Evolutionary conservation across 1,140 invertebrate genomes (phyloP), one percentile per base, ranked within the genome.

Genomic region (Achroia grisella): DNA sequence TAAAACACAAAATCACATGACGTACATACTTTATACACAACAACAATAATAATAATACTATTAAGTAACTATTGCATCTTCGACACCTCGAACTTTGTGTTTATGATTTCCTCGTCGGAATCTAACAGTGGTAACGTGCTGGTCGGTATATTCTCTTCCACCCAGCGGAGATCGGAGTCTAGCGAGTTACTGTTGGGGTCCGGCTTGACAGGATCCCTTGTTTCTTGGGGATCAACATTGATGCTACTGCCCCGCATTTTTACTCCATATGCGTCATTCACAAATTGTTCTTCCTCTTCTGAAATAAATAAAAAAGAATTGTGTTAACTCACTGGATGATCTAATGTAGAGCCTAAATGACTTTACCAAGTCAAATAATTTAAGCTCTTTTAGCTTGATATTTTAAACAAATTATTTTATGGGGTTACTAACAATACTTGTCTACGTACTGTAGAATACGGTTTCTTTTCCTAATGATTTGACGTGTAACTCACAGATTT

Each of bases 91-190:
- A 96, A 96, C 80, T 93, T 93, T 3, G 94, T 94, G 58, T 91
- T 95, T 71, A 95, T 91, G 14, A 96, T 90, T 85, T 97, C 94
- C 77, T 97, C 95, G 75, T 97, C 95, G 0, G 95, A 97, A 81
- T 97, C 94, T 10, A 97, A 82, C 13, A 95, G 89, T 1, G 94
- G 94, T 14, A 96, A 82, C 9, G 94, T 90, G 40, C 93, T 91
- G 13, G 91, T 87, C 23, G 94, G 94, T 62, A 97, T 95, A 76
- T 97, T 95, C 67, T 97, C 95, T 76, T 97, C 95, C 1, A 97
- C 92, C 95, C 95, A 97, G 74, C 94, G 93, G 39, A 97, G 83
- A 79, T 96, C 94, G 50, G 95, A 94, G 58, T 96, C 95, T 13
- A 87, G 13, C 48, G 83, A 60, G 57, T 84, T 52, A 52, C 64